Evolutionary conservation across 2,888 invertebrate species (phyloP).

Genomic region (Dendrolimus houi): DNA sequence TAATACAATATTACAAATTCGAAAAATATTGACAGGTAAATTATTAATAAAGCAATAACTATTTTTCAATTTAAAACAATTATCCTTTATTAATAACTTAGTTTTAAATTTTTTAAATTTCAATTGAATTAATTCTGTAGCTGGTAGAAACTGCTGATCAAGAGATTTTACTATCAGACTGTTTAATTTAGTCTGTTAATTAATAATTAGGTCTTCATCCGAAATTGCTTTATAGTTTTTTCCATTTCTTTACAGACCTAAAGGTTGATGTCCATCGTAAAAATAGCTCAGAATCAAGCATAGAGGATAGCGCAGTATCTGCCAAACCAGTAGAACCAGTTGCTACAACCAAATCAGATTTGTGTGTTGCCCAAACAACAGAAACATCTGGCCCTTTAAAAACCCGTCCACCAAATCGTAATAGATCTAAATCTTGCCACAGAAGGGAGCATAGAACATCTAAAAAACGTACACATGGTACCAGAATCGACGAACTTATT

Average conservation of each 20-base stretch:
- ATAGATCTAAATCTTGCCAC: conserved; percentile 46
- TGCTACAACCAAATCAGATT: conserved; percentile 53
- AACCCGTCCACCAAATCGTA: conserved; percentile 42
- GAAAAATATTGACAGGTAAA: too few relatives aligned
- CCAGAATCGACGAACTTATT: conserved; percentile 55
- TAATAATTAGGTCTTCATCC: too few relatives aligned
- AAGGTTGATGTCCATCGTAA: conserved; percentile 96
- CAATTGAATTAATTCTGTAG: too few relatives aligned
- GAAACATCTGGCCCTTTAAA: conserved; percentile 46
- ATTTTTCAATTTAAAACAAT: too few relatives aligned
- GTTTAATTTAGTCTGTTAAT: too few relatives aligned
- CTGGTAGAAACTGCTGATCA: too few relatives aligned
- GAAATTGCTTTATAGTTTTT: background rate
- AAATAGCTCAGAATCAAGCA: conserved; percentile 92
- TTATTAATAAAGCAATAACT: too few relatives aligned
- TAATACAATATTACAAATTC: too few relatives aligned
- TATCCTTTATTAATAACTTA: too few relatives aligned
- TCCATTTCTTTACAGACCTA: conserved; percentile 77
- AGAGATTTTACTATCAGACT: too few relatives aligned
- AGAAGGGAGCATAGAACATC: conserved; percentile 47
- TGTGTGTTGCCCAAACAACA: conserved; percentile 44
- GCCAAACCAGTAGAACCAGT: conserved; percentile 51
- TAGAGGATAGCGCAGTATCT: conserved; percentile 79
- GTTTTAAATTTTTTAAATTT: too few relatives aligned
- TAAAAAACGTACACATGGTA: conserved; percentile 46